Conservation (phyloP, 1,140 invertebrate species). For the Tigriopus japonicus region DNA sequence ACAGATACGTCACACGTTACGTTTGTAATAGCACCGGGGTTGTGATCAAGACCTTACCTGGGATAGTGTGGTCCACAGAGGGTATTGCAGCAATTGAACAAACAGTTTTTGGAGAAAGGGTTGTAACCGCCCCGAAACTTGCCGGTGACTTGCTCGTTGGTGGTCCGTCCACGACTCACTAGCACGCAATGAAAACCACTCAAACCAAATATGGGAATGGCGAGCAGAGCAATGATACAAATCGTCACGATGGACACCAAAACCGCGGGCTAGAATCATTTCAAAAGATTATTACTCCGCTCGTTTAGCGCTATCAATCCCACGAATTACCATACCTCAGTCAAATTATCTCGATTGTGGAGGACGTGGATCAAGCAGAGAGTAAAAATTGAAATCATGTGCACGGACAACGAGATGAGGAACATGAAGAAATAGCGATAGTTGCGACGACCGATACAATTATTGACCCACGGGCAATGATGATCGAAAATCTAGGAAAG, state of each 20-base stretch:
- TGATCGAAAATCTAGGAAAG: slow-evolving; percentile 98
- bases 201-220: slow-evolving; percentile 90
- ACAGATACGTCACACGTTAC: neutral
- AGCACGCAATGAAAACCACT: slow-evolving; percentile 94
- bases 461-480: slow-evolving; percentile 99
- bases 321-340: slow-evolving; percentile 39
- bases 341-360: slow-evolving; percentile 45
- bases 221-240: slow-evolving; percentile 66
- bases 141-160: slow-evolving; percentile 97
- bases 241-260: slow-evolving; percentile 53
- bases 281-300: slow-evolving; percentile 19
- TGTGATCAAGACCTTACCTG: slow-evolving; percentile 39
- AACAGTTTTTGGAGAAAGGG: slow-evolving; percentile 84
- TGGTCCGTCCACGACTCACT: slow-evolving; percentile 92
- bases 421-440: slow-evolving; percentile 98
- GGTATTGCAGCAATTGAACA: slow-evolving; percentile 80
- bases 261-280: slow-evolving; percentile 27
- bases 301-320: neutral
- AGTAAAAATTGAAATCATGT: slow-evolving; percentile 91
- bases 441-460: slow-evolving; percentile 95
- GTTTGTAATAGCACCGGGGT: neutral
- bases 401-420: slow-evolving; percentile 79
- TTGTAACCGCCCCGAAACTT: slow-evolving; percentile 95
- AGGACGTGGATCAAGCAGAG: slow-evolving; percentile 80
- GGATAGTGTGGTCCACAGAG: slow-evolving; percentile 91